Evolutionary conservation across 2,113 vertebrate species (phyloP), one percentile per base, ranked within the genome.

Genomic region (Anhinga rufa): DNA sequence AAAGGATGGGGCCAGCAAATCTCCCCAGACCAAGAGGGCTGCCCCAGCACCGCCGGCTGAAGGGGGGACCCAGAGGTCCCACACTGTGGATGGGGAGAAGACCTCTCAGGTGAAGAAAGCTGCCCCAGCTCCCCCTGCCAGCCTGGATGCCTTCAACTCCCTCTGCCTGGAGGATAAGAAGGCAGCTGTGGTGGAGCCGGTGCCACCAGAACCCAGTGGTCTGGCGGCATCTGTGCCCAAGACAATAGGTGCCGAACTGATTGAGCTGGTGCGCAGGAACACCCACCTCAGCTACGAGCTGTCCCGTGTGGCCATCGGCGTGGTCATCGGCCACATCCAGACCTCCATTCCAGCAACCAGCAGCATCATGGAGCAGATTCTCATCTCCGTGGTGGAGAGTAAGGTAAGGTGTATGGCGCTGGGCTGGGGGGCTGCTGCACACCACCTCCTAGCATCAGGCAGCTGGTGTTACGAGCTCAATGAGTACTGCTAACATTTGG

Each of bases 181-280:
- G 61, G 95, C 28, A 54, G 92, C 58, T 79, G 93, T 12, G 17
- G 96, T n/a, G 93, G 99, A 93, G 94, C 36, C 10, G 19, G 96
- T 57, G 97, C 96, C 98, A 68, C 97, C 7, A 48, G 98, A 46
- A 80, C 97, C 91, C 94, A 18, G 68, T 5, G 92, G 40, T 17
- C 66, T 95, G 46, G 85, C 81, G 26, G 95, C 88, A 1, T 87
- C 97, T 0, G 98, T 99, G 94, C 98, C 99, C 66, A 97, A 97
- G 97, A 99, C 98, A 0, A 99, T 99, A 7, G 99, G 99, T 66
- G 98, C 99, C 0, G 99, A 99, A 82, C 98, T 99, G 97, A 99
- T 99, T 4, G 99, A 99, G 97, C 98, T 99, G 64, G 99, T 99
- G 26, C 98, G 99, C 93, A 99, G 99, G 95, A 99, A 99, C 98